A percentile compares a stretch with the other conserved stretches of the same genome.
These are phyloP conservation scores for Eilema sororculum DNA, from an alignment of 2,888 invertebrate species.

Conservation along the genomic window DNA sequence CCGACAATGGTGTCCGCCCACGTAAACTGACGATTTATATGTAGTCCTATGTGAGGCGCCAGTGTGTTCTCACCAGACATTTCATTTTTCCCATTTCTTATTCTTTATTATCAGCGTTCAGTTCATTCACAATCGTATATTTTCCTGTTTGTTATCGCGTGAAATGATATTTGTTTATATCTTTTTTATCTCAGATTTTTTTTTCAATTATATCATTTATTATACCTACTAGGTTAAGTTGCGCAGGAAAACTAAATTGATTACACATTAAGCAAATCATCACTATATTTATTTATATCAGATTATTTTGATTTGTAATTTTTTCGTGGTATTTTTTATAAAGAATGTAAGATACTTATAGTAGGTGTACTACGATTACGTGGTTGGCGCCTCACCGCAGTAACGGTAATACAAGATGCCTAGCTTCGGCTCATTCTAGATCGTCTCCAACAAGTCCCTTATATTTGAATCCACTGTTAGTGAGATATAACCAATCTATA, in stretches of 20 bases:
- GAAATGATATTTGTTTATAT: constrained; percentile 8
- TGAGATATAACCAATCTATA: constrained; percentile 34
- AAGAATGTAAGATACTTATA: constrained; percentile 20
- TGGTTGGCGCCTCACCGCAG: constrained; percentile 75
- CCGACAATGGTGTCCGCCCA: constrained; percentile 71
- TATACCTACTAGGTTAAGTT: not conserved
- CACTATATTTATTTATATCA: not conserved
- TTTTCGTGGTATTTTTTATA: not conserved
- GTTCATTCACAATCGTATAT: constrained; percentile 19
- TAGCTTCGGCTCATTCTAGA: constrained; percentile 71
- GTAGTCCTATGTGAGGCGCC: constrained; percentile 62
- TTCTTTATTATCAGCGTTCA: constrained; percentile 38
- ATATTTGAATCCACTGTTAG: constrained; percentile 48
- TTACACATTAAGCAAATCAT: not conserved
- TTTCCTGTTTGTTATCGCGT: constrained; percentile 13
- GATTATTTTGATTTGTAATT: not conserved
- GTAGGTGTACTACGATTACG: constrained; percentile 41
- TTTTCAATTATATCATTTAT: not conserved
- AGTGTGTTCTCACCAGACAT: constrained; percentile 50
- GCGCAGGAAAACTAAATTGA: not conserved
- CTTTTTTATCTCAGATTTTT: not conserved
- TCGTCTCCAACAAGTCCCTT: constrained; percentile 62
- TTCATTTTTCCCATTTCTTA: constrained; percentile 52
- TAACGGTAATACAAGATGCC: constrained; percentile 85
- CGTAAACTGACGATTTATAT: constrained; percentile 70